These are phyloP conservation scores for Torymus auratus DNA, from an alignment of 2,888 invertebrate genomes.

Conservation along the genomic window DNA sequence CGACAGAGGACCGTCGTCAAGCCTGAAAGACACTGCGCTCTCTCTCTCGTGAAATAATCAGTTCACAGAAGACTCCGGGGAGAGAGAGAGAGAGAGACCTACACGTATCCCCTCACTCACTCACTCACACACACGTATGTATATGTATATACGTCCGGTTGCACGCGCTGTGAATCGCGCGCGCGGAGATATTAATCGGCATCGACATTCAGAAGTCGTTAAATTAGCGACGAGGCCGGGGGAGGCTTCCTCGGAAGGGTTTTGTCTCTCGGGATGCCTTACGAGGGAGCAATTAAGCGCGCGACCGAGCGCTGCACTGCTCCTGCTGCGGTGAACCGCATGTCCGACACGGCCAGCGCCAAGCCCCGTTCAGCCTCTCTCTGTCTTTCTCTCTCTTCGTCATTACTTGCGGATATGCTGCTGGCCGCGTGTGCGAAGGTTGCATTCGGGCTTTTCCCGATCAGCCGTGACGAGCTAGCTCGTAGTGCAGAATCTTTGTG, in stretches of 20 bases:
- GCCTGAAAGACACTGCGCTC: constrained; percentile 39
- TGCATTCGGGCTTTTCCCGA: constrained; percentile 58
- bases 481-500: not conserved
- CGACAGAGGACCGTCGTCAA: constrained; percentile 54
- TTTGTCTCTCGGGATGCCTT: constrained; percentile 50
- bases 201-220: constrained; percentile 60
- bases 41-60: constrained; percentile 51
- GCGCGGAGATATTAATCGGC: constrained; percentile 57
- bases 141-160: constrained; percentile 17
- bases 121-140: too few species aligned
- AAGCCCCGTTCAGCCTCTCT: constrained; percentile 64
- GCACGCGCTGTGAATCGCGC: constrained; percentile 47
- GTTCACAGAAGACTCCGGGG: constrained; percentile 51
- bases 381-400: constrained; percentile 58
- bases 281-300: constrained; percentile 58
- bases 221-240: constrained; percentile 52
- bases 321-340: constrained; percentile 74
- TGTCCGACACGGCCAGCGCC: constrained; percentile 74
- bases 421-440: constrained; percentile 62
- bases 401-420: constrained; percentile 67
- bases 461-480: constrained; percentile 64
- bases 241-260: constrained; percentile 14
- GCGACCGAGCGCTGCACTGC: constrained; percentile 62
- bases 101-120: not conserved
- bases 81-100: constrained; percentile 16